Evolutionary conservation across 1,140 invertebrate species (phyloP).

Genomic region (Drosophila ambigua): DNA sequence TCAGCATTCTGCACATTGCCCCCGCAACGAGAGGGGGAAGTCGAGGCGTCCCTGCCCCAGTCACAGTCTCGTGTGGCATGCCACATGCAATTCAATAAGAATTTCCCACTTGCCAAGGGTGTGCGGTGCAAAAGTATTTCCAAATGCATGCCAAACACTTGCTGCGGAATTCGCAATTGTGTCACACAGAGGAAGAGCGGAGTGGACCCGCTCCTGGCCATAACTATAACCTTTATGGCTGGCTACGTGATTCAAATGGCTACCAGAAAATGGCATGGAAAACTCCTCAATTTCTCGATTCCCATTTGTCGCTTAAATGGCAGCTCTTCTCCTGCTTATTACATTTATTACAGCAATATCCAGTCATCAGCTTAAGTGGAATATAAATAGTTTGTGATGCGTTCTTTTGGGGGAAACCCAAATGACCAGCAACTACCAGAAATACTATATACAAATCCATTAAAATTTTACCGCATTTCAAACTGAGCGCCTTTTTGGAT

Average conservation of each 20-base stretch:
- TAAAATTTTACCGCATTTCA: constrained; percentile 1
- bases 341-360: too few species aligned
- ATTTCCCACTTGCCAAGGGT: constrained; percentile 36
- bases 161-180: constrained; percentile 50
- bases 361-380: too few species aligned
- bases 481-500: background rate
- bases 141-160: constrained; percentile 59
- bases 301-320: constrained; percentile 16
- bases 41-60: constrained; percentile 15
- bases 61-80: constrained; percentile 38
- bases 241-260: constrained; percentile 44
- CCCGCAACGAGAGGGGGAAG: constrained; percentile 10
- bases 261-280: background rate
- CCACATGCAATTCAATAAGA: constrained; percentile 56
- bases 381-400: too few species aligned
- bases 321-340: background rate
- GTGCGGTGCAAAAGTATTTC: constrained; percentile 14
- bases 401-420: too few species aligned
- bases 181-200: constrained; percentile 23
- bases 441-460: too few species aligned
- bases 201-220: constrained; percentile 19
- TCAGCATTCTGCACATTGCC: constrained; percentile 47
- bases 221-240: constrained; percentile 47
- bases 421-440: too few species aligned
- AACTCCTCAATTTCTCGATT: constrained; percentile 1